A percentile compares a stretch with the other conserved stretches of the same genome.
Evolutionary conservation across 1,140 invertebrate species (phyloP).

Genomic region (Dufourea novaeangliae): DNA sequence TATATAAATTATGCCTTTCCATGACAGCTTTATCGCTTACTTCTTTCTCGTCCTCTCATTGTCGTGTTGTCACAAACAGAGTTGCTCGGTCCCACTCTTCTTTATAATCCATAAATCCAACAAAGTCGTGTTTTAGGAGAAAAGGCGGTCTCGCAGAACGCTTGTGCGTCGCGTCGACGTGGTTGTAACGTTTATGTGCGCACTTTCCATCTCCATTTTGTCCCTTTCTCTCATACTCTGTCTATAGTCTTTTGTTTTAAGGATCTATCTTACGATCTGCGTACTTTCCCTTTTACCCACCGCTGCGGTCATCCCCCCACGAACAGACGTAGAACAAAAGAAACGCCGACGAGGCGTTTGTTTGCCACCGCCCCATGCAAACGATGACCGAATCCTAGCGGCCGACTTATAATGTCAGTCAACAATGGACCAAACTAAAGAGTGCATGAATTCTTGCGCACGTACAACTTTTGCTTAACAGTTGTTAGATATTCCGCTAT

Average conservation of each 20-base stretch:
- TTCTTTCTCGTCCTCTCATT: constrained; percentile 78
- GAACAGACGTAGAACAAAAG: constrained; percentile 19
- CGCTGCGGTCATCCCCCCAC: constrained; percentile 7
- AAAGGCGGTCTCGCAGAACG: background rate
- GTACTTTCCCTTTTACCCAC: constrained; percentile 37
- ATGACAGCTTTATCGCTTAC: constrained; percentile 75
- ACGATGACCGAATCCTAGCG: background rate
- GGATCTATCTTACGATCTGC: constrained; percentile 62
- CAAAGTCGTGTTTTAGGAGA: constrained; percentile 73
- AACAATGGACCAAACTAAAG: background rate
- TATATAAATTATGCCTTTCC: constrained; percentile 79
- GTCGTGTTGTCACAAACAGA: constrained; percentile 77
- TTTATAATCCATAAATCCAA: constrained; percentile 80
- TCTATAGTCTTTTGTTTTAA: constrained; percentile 72
- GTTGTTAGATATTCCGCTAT: too few species aligned
- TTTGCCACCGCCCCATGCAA: background rate
- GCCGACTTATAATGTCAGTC: background rate
- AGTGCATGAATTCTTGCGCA: background rate
- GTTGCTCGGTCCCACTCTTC: constrained; percentile 68
- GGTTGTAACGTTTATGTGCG: constrained; percentile 64
- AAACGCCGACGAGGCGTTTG: constrained; percentile 20
- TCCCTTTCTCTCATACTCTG: constrained; percentile 74
- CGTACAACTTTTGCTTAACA: background rate
- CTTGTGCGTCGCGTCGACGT: constrained; percentile 46
- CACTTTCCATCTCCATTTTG: constrained; percentile 50